Base-by-base conservation (phyloP, 2,113 vertebrate species). In the Acanthisitta chloris region DNA sequence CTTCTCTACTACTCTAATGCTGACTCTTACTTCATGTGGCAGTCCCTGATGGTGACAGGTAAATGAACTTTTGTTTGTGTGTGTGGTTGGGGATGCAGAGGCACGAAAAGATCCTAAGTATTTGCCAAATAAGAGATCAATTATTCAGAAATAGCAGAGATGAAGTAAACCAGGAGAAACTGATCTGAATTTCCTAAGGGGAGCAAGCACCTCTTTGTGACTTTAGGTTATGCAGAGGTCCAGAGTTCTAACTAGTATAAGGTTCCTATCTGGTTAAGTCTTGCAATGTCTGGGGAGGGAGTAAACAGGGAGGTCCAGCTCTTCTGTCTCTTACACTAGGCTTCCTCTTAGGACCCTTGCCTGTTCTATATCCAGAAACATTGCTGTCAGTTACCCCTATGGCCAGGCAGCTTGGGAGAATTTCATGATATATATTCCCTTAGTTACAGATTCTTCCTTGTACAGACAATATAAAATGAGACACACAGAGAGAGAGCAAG, bases 11-110 rank as follows among this genome's bases (percentile, higher is more conserved):
- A 29, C 13, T 43, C 64, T 78, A 69, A 34, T 38, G 58, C 83
- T 55, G 57, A 81, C 28, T 72, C 33, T 83, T 36, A 72, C 25
- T 73, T 26, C 31, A 72, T 66, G 65, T 84, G 61, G 36, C 28
- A 92, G 49, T 70, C 59, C 49, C 74, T 90, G 66, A 86, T 49
- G 67, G 42, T 80, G 78, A 55, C 65, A 81, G 86, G 80, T 92
- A 93, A 92, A 94, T 81, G 48, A 49, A 89, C 64, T 92, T 96
- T 93, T 85, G 19, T 82, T 93, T 95, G 36, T 55, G 36, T 36
- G 24, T 54, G 17, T 78, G 21, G 31, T 64, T 88, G 52, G 81
- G 88, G 42, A 62, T 43, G 33, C 78, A 72, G 42, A 38, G 49
- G 65, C 45, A 48, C 2, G 3, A 61, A 67, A 92, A 69, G 9